These are phyloP conservation scores for Poeciliopsis prolifica DNA, from an alignment of 2,113 vertebrate genomes.

Conservation along the genomic window DNA sequence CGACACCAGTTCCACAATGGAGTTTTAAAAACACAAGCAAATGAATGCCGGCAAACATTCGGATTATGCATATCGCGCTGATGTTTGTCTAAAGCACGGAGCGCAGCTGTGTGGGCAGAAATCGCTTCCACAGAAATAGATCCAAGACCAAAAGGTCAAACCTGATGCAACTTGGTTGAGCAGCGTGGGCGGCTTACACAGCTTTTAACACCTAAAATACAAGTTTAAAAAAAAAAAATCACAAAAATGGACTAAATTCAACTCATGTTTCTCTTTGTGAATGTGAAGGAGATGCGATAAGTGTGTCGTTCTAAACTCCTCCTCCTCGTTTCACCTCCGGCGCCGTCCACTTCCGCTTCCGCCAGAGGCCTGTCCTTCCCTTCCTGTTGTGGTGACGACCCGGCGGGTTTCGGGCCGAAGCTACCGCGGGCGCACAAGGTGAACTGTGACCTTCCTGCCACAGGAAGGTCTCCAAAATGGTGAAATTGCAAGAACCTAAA, in stretches of 20 bases:
- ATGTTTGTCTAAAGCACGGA: conserved; percentile 26
- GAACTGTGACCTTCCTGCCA: conserved; percentile 60
- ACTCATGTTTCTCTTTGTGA: background rate
- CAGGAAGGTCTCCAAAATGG: conserved; percentile 1
- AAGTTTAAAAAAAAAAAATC: background rate
- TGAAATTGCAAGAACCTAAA: background rate
- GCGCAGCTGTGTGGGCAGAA: conserved; percentile 21
- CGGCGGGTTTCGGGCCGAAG: conserved; percentile 5
- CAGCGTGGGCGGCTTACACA: conserved; percentile 31
- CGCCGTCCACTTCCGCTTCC: conserved; percentile 43
- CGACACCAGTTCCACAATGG: background rate
- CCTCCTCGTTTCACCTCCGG: conserved; percentile 25
- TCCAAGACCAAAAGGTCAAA: conserved; percentile 23
- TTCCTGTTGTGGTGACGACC: conserved; percentile 68
- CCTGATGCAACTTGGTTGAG: conserved; percentile 16
- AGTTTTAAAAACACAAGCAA: background rate
- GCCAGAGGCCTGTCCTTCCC: conserved; percentile 40
- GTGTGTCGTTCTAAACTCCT: background rate
- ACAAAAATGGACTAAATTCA: conserved; percentile 1
- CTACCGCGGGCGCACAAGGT: conserved; percentile 26
- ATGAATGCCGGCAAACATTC: conserved; percentile 22
- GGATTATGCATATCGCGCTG: conserved; percentile 4
- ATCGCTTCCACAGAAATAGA: conserved; percentile 12
- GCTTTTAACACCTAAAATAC: background rate
- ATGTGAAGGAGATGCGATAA: background rate